phyloP scores from a whole-genome alignment of 1,140 invertebrate genomes.

The Drosophila subpulchrella region DNA sequence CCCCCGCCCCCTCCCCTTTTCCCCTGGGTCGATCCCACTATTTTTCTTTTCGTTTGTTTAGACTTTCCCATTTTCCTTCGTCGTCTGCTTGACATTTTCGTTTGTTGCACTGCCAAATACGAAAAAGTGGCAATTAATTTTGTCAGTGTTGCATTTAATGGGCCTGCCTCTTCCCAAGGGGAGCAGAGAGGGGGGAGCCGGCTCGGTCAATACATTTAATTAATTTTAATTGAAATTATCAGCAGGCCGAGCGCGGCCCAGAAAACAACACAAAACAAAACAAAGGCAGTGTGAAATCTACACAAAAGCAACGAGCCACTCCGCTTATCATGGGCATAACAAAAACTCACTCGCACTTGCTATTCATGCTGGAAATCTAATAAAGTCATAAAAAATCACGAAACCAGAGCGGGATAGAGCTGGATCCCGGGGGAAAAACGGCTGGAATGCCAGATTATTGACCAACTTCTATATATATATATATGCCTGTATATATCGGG shows the following conservation, averaged over 20 bases:
- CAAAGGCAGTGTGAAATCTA: constrained; percentile 24
- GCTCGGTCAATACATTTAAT: constrained; percentile 54
- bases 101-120: constrained; percentile 80
- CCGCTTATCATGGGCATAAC: constrained; percentile 42
- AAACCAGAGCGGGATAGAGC: constrained; percentile 6
- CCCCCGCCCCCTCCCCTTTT: neutral
- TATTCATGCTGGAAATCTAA: constrained; percentile 40
- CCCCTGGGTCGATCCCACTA: neutral
- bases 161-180: constrained; percentile 35
- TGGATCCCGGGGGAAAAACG: neutral
- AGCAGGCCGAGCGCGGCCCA: constrained; percentile 30
- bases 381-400: constrained; percentile 42
- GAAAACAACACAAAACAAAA: constrained; percentile 17
- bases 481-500: neutral
- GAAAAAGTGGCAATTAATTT: constrained; percentile 82
- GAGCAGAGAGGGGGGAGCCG: neutral
- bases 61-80: constrained; percentile 19
- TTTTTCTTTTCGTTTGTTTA: constrained; percentile 40
- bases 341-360: constrained; percentile 10
- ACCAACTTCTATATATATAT: neutral
- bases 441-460: constrained; percentile 20
- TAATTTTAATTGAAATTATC: constrained; percentile 74
- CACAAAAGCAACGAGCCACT: constrained; percentile 14
- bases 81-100: constrained; percentile 72
- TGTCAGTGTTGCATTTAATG: constrained; percentile 82